phyloP scores from a whole-genome alignment of 2,113 vertebrate genomes.

The Oenanthe oenanthe region DNA sequence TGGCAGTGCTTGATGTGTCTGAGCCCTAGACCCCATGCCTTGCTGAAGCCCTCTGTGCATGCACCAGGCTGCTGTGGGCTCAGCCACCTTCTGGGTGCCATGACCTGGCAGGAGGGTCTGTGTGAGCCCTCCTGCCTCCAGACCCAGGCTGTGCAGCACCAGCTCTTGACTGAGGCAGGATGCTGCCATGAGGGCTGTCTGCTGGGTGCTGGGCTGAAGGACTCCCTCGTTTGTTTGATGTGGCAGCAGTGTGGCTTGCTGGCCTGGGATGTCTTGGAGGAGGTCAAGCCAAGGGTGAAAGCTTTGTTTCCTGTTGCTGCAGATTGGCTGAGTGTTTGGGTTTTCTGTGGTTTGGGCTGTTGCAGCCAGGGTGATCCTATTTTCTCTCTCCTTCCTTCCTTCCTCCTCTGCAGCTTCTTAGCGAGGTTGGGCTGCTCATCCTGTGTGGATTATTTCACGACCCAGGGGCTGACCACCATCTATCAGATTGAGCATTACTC shows the following conservation, averaged over 20 bases:
- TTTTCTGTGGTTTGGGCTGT: slow-evolving; percentile 76
- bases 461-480: slow-evolving; percentile 98
- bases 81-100: neutral
- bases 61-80: neutral
- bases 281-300: slow-evolving; percentile 41
- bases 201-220: neutral
- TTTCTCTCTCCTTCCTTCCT: slow-evolving; percentile 77
- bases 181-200: neutral
- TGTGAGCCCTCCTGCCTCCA: neutral
- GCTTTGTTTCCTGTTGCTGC: slow-evolving; percentile 63
- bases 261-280: slow-evolving; percentile 30
- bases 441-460: slow-evolving; percentile 99
- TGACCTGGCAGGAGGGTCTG: neutral
- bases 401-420: slow-evolving; percentile 91
- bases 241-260: neutral
- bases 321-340: slow-evolving; percentile 73
- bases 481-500: slow-evolving; percentile 99
- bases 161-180: neutral
- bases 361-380: slow-evolving; percentile 83
- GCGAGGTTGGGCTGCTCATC: slow-evolving; percentile 97
- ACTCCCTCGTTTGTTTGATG: neutral
- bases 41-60: neutral
- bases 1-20: neutral
- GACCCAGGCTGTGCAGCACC: neutral
- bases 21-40: neutral